Evolutionary conservation across 2,797 vertebrate species (phyloP).

Genomic region (Lacerta viridis): DNA sequence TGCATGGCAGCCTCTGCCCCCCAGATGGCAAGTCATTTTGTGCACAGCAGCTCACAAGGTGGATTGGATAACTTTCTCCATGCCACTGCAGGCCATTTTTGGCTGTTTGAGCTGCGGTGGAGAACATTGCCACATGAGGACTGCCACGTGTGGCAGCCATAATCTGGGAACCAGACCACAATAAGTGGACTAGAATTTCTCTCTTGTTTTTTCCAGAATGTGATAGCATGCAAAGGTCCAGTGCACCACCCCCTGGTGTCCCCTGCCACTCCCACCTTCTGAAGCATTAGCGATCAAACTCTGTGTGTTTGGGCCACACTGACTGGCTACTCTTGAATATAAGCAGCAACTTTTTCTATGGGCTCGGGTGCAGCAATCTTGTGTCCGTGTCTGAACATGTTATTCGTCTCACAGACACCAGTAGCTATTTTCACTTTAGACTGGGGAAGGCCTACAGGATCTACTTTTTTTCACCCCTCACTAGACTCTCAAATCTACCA

Average conservation of each 20-base stretch:
- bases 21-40: background rate
- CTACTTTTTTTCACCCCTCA: too few relatives aligned
- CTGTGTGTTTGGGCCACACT: background rate
- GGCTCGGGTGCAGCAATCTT: background rate
- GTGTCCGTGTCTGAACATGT: background rate
- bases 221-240: background rate
- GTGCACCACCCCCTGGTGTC: background rate
- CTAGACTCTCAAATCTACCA: too few relatives aligned
- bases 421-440: background rate
- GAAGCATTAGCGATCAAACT: background rate
- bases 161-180: background rate
- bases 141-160: background rate
- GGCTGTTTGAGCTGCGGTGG: background rate
- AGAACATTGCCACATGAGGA: background rate
- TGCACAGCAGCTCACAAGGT: background rate
- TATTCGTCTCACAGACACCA: background rate
- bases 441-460: too few relatives aligned
- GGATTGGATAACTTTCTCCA: background rate
- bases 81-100: conserved; percentile 13
- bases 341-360: background rate
- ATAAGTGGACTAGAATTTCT: background rate
- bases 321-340: background rate
- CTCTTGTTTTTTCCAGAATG: background rate
- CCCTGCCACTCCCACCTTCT: background rate
- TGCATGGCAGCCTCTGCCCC: background rate